Conservation (phyloP, 2,797 vertebrate species). For the Hephaestus fuliginosus region DNA sequence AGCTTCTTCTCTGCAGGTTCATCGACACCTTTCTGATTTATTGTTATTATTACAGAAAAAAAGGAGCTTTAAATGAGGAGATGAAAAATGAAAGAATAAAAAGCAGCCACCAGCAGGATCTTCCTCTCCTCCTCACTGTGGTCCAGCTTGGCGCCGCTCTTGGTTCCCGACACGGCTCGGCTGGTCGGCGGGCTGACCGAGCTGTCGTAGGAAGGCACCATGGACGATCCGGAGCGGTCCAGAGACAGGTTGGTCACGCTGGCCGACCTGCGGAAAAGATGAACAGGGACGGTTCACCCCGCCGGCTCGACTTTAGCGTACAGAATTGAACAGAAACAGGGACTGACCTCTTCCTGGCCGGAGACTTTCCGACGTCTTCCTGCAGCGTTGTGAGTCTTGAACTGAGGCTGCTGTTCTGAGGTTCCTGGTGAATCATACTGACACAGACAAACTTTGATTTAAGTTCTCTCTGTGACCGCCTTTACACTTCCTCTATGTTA, state of each 20-base stretch:
- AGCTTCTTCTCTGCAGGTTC: background rate
- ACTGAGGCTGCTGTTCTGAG: constrained; percentile 88
- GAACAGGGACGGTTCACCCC: background rate
- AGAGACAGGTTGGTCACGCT: constrained; percentile 96
- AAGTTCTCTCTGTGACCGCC: background rate
- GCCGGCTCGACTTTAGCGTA: background rate
- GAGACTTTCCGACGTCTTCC: constrained; percentile 95
- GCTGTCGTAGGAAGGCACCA: constrained; percentile 94
- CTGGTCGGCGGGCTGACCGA: constrained; percentile 95
- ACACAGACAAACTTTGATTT: constrained; percentile 18
- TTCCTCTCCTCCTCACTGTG: constrained; percentile 96
- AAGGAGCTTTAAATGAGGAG: background rate
- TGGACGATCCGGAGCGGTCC: constrained; percentile 93
- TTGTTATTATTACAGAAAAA: background rate
- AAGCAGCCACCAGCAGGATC: constrained; percentile 92
- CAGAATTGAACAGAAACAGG: background rate
- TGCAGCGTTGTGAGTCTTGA: constrained; percentile 92
- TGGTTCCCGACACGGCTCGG: constrained; percentile 84
- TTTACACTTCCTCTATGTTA: background rate
- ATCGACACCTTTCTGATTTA: background rate
- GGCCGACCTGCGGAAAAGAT: constrained; percentile 87
- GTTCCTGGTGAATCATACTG: constrained; percentile 94
- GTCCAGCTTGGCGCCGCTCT: constrained; percentile 88
- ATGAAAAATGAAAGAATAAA: background rate
- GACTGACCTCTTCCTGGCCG: constrained; percentile 93